These are phyloP conservation scores for Bhutanitis thaidina DNA, from an alignment of 2,888 invertebrate genomes.

Conservation along the genomic window DNA sequence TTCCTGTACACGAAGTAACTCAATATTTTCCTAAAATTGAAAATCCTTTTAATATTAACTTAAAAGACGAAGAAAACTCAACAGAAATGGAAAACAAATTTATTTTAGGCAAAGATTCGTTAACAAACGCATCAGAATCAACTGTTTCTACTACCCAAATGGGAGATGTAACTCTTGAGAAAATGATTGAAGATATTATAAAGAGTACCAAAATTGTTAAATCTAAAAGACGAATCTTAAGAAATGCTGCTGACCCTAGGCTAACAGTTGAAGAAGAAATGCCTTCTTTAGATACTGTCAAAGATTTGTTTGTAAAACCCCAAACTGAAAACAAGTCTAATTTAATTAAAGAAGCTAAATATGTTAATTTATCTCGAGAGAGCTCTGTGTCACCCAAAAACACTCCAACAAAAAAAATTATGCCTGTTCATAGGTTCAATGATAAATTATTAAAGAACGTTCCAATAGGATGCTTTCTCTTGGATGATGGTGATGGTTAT, in stretches of 20 bases:
- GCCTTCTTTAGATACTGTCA: conserved; percentile 48
- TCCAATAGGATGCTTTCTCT: conserved; percentile 68
- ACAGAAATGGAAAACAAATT: conserved; percentile 76
- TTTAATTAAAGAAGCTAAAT: conserved; percentile 67
- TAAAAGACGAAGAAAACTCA: conserved; percentile 68
- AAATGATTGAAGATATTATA: conserved; percentile 82
- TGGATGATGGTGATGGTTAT: conserved; percentile 70
- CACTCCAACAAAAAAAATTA: conserved; percentile 54
- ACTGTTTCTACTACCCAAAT: conserved; percentile 75
- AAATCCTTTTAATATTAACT: conserved; percentile 55
- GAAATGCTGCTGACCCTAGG: conserved; percentile 36
- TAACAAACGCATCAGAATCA: conserved; percentile 56
- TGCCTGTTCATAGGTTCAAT: conserved; percentile 54
- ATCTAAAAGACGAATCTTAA: conserved; percentile 58
- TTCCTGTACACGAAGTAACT: conserved; percentile 62
- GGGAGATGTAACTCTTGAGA: conserved; percentile 77
- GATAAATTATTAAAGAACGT: conserved; percentile 64
- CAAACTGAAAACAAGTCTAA: conserved; percentile 63
- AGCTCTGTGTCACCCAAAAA: conserved; percentile 66
- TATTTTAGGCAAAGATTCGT: conserved; percentile 58
- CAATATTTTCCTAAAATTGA: conserved; percentile 76
- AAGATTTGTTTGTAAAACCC: conserved; percentile 66
- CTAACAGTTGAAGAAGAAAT: conserved; percentile 46
- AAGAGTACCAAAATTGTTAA: conserved; percentile 78
- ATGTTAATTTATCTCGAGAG: conserved; percentile 65